These are phyloP conservation scores for Rosalia funebris DNA, from an alignment of 2,888 invertebrate species.

Conservation along the genomic window DNA sequence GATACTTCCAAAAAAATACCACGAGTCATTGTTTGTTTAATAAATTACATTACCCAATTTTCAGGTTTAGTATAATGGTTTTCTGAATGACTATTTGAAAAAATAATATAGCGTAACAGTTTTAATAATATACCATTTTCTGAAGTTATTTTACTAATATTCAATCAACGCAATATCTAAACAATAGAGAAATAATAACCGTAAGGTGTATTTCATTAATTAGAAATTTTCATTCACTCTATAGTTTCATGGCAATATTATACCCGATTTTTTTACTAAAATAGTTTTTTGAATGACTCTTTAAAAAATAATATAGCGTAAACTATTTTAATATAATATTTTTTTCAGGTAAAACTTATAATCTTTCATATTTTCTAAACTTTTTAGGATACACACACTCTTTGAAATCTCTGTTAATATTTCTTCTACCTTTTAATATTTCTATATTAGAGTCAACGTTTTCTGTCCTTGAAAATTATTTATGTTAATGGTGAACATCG, in stretches of 20 bases:
- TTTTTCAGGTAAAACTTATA: slow-evolving; percentile 6
- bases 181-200: not conserved
- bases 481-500: too few relatives aligned
- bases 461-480: too few relatives aligned
- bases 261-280: slow-evolving; percentile 7
- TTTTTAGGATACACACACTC: too few relatives aligned
- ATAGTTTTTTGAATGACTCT: slow-evolving; percentile 23
- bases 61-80: slow-evolving; percentile 31
- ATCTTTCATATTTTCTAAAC: too few relatives aligned
- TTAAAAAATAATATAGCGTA: slow-evolving; percentile 23
- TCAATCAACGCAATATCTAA: slow-evolving; percentile 9
- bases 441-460: too few relatives aligned
- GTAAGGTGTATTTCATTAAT: slow-evolving; percentile 10
- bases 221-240: slow-evolving; percentile 17
- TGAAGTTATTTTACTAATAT: slow-evolving; percentile 28
- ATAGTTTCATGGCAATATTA: slow-evolving; percentile 8
- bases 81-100: slow-evolving; percentile 33
- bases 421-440: not conserved
- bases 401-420: not conserved
- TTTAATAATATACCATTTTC: slow-evolving; percentile 34
- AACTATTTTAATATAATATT: slow-evolving; percentile 13
- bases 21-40: slow-evolving; percentile 40
- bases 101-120: slow-evolving; percentile 39
- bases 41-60: slow-evolving; percentile 38
- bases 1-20: slow-evolving; percentile 19